A percentile compares a stretch with the other conserved stretches of the same genome.
These are phyloP conservation scores for Tachina lurida DNA, from an alignment of 2,888 invertebrate genomes.

Conservation along the genomic window DNA sequence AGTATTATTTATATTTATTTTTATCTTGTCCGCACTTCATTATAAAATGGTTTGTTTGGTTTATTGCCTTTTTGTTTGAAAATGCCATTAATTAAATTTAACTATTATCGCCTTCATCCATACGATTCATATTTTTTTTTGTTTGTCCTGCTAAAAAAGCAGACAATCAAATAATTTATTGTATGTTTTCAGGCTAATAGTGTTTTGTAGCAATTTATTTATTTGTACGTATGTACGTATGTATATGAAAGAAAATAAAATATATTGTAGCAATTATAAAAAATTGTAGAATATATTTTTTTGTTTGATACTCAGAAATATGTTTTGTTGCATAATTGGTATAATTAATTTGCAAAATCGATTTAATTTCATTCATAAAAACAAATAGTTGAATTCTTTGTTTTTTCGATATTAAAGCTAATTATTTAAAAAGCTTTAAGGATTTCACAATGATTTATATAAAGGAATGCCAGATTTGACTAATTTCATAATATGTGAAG, in stretches of 20 bases:
- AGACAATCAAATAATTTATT: slow-evolving; percentile 27
- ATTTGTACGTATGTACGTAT: background rate
- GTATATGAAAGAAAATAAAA: background rate
- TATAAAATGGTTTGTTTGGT: slow-evolving; percentile 7
- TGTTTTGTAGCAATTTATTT: slow-evolving; percentile 3
- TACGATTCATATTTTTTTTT: background rate
- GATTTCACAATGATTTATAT: no score
- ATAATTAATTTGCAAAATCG: background rate
- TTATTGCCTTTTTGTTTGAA: background rate
- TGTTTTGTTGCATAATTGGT: background rate
- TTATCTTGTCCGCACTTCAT: background rate
- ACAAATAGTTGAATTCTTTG: no score
- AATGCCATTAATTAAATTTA: slow-evolving; percentile 14
- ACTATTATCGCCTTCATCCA: background rate
- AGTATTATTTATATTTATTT: background rate
- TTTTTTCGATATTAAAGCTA: no score
- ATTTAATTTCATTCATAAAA: background rate
- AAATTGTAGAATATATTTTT: slow-evolving; percentile 1
- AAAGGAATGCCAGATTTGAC: no score
- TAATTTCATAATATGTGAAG: no score
- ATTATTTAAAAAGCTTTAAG: no score
- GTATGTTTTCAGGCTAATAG: slow-evolving; percentile 2
- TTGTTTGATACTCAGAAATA: background rate
- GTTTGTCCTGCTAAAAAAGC: background rate
- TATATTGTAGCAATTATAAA: background rate